Percentiles rank a stretch among this genome's conserved stretches.
Evolutionary conservation across 2,888 invertebrate genomes (phyloP).

Genomic region (Caenorhabditis wallacei): DNA sequence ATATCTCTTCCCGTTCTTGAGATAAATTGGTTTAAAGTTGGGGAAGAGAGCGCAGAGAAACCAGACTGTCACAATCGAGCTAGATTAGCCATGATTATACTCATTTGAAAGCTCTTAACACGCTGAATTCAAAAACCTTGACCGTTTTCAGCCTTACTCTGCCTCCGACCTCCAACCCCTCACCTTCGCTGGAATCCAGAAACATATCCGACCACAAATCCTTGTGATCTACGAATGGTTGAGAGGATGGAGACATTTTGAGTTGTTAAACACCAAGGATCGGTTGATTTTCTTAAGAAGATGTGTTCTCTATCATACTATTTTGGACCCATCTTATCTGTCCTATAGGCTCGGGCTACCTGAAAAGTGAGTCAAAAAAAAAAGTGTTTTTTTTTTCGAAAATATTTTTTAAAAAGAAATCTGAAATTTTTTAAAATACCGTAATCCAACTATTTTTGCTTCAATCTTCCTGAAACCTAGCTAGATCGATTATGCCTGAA

Average conservation of each 20-base stretch:
- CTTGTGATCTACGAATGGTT: conserved; percentile 76
- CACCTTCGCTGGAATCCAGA: conserved; percentile 71
- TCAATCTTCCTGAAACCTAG: background rate
- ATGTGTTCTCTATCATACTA: conserved; percentile 74
- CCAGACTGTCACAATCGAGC: background rate
- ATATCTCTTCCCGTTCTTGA: no score
- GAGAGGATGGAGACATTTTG: conserved; percentile 71
- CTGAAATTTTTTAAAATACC: background rate
- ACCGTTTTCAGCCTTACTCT: conserved; percentile 70
- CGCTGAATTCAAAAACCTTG: background rate
- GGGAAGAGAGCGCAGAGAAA: background rate
- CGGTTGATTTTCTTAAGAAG: conserved; percentile 69
- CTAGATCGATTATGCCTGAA: no score
- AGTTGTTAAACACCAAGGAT: conserved; percentile 65
- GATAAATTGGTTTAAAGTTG: no score
- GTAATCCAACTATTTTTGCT: background rate
- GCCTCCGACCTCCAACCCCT: conserved; percentile 69
- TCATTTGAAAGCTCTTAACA: background rate
- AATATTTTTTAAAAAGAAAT: no score
- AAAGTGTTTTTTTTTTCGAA: no score
- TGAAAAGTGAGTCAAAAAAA: conserved; percentile 55
- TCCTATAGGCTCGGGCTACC: conserved; percentile 71
- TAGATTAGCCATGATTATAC: background rate
- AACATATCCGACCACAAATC: conserved; percentile 73
- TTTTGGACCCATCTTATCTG: conserved; percentile 74